These are phyloP conservation scores for Papilio gigon DNA, from an alignment of 2,888 invertebrate genomes.

Conservation along the genomic window DNA sequence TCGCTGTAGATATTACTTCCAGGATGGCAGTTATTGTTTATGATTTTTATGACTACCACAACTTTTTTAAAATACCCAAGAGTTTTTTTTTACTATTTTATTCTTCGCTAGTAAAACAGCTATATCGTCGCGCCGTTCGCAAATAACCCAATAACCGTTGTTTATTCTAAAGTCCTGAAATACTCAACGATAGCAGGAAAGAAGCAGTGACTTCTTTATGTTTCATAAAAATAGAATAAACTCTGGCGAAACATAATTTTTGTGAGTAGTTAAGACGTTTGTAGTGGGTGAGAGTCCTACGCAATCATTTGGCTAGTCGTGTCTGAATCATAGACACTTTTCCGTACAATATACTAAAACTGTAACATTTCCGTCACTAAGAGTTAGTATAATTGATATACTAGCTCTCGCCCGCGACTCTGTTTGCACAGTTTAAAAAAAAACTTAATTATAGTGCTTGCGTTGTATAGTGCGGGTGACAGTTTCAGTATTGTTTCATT, in stretches of 20 bases:
- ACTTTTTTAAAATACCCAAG: not conserved
- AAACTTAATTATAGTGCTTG: too few relatives aligned
- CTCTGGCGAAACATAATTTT: slow-evolving; percentile 30
- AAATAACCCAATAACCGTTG: slow-evolving; percentile 21
- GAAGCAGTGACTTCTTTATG: slow-evolving; percentile 34
- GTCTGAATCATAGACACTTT: slow-evolving; percentile 23
- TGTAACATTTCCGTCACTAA: not conserved
- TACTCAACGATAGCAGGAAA: slow-evolving; percentile 18
- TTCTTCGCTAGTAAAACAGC: slow-evolving; percentile 2
- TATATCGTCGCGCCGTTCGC: slow-evolving; percentile 22
- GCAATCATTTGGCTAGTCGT: slow-evolving; percentile 6
- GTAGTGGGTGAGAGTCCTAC: slow-evolving; percentile 27
- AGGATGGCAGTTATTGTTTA: too few relatives aligned
- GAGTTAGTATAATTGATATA: not conserved
- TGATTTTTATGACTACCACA: not conserved
- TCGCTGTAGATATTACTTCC: too few relatives aligned
- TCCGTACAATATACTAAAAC: not conserved
- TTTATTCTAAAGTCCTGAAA: slow-evolving; percentile 16
- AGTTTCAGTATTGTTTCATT: too few relatives aligned
- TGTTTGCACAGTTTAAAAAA: too few relatives aligned
- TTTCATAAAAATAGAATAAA: slow-evolving; percentile 43
- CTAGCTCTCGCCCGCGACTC: too few relatives aligned
- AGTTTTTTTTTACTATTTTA: not conserved
- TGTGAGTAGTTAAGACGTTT: slow-evolving; percentile 23
- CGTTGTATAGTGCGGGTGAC: too few relatives aligned